Evolutionary conservation across 2,797 vertebrate genomes (phyloP), one percentile per base, ranked within the genome.

Genomic region (Siniperca scherzeri): DNA sequence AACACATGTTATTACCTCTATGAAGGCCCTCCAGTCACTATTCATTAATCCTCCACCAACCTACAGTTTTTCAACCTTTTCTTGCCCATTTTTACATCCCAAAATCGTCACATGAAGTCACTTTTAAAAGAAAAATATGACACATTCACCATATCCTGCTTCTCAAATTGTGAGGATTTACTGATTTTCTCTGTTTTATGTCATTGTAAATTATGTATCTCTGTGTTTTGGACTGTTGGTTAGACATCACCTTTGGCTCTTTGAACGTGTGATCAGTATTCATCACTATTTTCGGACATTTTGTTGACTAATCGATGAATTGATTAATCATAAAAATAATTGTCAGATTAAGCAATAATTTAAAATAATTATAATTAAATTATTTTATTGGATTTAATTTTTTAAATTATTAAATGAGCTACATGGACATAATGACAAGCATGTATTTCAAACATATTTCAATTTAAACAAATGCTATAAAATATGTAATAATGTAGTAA

Each of bases 1-100:
- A 17, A 71, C 55, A 79, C 73, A 42, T 3, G 3, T 57, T 44
- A 19, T 38, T 74, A 8, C 53, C 11, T 80, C 40, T 36, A n/a
- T 60, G 65, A 65, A 42, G 40, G 21, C 17, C 55, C 14, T 46
- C 17, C 33, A 11, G 59, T 75, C 36, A 11, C 71, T 44, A 17
- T 68, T 3, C 3, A n/a, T 70, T 61, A 44, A 27, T 53, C 27
- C 19, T 27, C 8, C 22, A 33, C 27, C 30, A 6, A 64, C 4
- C 6, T 10, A 44, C 9, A 22, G 12, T 22, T 42, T 22, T 22
- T 57, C 1, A 65, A 70, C 19, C 10, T 33, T 30, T 30, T 30
- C 30, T 21, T 3, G 1, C 1, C 2, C 0, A 2, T 44, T 44
- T 65, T 27, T 48, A 21, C 1, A 9, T 65, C 33, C 7, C 6